phyloP scores from a whole-genome alignment of 2,888 invertebrate species.

The Aphidius colemani region DNA sequence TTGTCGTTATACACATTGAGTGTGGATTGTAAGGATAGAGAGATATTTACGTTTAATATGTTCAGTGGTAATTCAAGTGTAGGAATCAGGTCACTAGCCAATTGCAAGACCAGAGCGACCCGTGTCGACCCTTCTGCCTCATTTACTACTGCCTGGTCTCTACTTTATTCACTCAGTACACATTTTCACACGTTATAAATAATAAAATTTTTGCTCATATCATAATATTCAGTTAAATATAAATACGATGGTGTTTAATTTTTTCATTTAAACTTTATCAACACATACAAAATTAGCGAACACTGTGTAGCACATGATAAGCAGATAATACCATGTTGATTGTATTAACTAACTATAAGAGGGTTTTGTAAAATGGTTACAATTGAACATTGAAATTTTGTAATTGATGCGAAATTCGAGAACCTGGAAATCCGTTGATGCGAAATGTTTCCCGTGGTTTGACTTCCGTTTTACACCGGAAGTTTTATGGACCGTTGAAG shows the following conservation, averaged over 20 bases:
- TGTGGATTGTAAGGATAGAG: not conserved
- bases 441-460: constrained; percentile 5
- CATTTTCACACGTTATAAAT: constrained; percentile 9
- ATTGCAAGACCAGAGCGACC: constrained; percentile 37
- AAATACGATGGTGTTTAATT: no score
- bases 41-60: constrained; percentile 14
- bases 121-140: constrained; percentile 38
- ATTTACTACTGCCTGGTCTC: constrained; percentile 24
- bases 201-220: not conserved
- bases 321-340: no score
- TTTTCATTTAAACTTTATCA: no score
- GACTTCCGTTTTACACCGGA: constrained; percentile 18
- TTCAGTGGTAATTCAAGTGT: constrained; percentile 36
- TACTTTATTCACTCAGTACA: no score
- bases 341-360: no score
- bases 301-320: not conserved
- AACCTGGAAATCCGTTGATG: constrained; percentile 3
- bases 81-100: constrained; percentile 51
- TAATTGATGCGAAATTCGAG: constrained; percentile 12
- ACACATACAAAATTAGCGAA: not conserved
- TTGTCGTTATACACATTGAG: not conserved
- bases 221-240: not conserved
- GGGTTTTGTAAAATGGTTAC: not conserved
- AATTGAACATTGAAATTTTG: constrained; percentile 11
- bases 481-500: not conserved